Percentiles rank a stretch among this genome's conserved stretches.
phyloP scores from a whole-genome alignment of 2,888 invertebrate genomes.

The Pharmacophagus antenor region DNA sequence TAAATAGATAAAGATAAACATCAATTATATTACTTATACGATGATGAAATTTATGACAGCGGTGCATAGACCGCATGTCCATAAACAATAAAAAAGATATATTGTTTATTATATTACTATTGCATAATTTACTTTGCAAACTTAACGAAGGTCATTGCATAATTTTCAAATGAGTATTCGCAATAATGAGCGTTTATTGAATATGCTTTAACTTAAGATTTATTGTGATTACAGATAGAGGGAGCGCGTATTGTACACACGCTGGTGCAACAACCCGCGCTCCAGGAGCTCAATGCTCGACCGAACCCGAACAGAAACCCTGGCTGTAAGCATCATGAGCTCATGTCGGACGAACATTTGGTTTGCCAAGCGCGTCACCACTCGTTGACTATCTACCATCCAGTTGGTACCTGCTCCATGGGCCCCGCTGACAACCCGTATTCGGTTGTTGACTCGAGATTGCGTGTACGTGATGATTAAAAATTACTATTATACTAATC shows the following conservation, averaged over 20 bases:
- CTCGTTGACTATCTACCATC: slow-evolving; percentile 90
- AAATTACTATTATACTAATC: too few species aligned
- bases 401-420: slow-evolving; percentile 91
- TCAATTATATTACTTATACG: not conserved
- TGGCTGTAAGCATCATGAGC: slow-evolving; percentile 82
- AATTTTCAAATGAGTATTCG: not conserved
- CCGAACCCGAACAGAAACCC: slow-evolving; percentile 84
- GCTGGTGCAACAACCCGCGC: slow-evolving; percentile 81
- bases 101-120: too few species aligned
- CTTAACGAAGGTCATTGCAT: not conserved
- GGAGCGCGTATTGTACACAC: slow-evolving; percentile 86
- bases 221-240: slow-evolving; percentile 79
- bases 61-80: not conserved
- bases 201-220: not conserved
- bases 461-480: slow-evolving; percentile 59
- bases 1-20: not conserved
- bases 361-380: slow-evolving; percentile 88
- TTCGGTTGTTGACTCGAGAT: slow-evolving; percentile 86
- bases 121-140: too few species aligned
- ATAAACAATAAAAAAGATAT: not conserved
- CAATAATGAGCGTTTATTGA: not conserved
- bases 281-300: slow-evolving; percentile 82
- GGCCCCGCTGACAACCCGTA: slow-evolving; percentile 77
- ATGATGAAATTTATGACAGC: not conserved
- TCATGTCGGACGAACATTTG: slow-evolving; percentile 88